Evolutionary conservation across 2,797 vertebrate genomes (phyloP).

Genomic region (Gobio occitaniae): DNA sequence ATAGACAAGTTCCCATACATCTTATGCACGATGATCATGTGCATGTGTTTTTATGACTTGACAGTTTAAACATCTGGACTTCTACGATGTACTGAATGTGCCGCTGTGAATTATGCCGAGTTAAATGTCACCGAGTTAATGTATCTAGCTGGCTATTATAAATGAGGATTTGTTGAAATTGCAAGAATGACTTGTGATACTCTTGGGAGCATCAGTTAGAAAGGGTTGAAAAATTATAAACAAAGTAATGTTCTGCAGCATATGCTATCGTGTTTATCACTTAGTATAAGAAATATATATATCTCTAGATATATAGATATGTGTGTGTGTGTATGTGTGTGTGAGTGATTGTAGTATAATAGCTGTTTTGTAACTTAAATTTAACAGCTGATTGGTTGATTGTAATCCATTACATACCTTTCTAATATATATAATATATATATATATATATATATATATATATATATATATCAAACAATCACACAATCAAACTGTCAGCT

Average conservation of each 20-base stretch:
- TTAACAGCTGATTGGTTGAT: too few species aligned
- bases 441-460: too few species aligned
- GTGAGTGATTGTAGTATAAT: too few species aligned
- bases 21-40: neutral
- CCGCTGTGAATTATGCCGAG: neutral
- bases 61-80: neutral
- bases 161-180: conserved; percentile 16
- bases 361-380: too few species aligned
- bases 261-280: neutral
- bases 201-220: conserved; percentile 3
- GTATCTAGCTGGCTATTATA: conserved; percentile 1
- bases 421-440: too few species aligned
- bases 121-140: conserved; percentile 1
- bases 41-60: neutral
- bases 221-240: conserved; percentile 23
- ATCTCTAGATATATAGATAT: too few species aligned
- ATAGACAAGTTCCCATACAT: neutral
- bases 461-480: too few species aligned
- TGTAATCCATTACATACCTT: too few species aligned
- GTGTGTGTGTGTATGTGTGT: too few species aligned
- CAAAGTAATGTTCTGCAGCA: conserved; percentile 1
- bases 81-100: neutral
- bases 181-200: conserved; percentile 20
- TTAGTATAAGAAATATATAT: neutral
- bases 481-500: too few species aligned